Percentiles rank a stretch among this genome's conserved stretches.
These are phyloP conservation scores for Seira ritae DNA, from an alignment of 2,888 invertebrate species.

Conservation along the genomic window DNA sequence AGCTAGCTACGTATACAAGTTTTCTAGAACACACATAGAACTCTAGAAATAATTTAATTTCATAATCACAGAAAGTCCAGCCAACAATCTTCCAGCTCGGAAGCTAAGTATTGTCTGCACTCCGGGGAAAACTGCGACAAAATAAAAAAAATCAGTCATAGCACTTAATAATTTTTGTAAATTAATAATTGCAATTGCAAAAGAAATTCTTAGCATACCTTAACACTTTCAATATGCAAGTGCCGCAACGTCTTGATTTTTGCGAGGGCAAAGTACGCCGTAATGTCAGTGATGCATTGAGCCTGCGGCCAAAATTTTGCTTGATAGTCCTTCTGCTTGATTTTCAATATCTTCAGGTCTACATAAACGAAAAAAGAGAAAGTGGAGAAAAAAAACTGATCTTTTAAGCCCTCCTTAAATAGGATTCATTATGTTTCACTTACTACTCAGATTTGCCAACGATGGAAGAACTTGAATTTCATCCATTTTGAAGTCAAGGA, in stretches of 20 bases:
- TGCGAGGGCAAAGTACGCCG: constrained; percentile 58
- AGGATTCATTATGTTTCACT: constrained; percentile 27
- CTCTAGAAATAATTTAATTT: too few relatives aligned
- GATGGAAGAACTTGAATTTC: constrained; percentile 51
- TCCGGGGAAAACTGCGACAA: constrained; percentile 62
- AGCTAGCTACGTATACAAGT: too few relatives aligned
- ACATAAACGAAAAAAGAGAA: constrained; percentile 5
- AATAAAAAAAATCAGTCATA: not conserved
- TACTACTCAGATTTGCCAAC: constrained; percentile 57
- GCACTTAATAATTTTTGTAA: not conserved
- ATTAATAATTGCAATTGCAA: too few relatives aligned
- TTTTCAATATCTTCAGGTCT: constrained; percentile 55
- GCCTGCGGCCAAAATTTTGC: constrained; percentile 66
- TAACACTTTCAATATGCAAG: constrained; percentile 62
- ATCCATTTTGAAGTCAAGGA: constrained; percentile 41
- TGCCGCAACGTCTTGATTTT: constrained; percentile 58
- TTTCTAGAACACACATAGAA: too few relatives aligned
- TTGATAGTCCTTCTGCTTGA: constrained; percentile 67
- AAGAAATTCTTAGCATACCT: constrained; percentile 50
- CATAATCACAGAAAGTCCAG: constrained; percentile 64
- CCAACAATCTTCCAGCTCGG: constrained; percentile 68
- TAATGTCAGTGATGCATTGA: constrained; percentile 65
- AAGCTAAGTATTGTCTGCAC: constrained; percentile 54
- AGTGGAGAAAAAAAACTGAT: not conserved
- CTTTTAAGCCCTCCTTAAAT: not conserved